phyloP scores from a whole-genome alignment of 2,888 invertebrate genomes.

The Himalopsyche anomala region DNA sequence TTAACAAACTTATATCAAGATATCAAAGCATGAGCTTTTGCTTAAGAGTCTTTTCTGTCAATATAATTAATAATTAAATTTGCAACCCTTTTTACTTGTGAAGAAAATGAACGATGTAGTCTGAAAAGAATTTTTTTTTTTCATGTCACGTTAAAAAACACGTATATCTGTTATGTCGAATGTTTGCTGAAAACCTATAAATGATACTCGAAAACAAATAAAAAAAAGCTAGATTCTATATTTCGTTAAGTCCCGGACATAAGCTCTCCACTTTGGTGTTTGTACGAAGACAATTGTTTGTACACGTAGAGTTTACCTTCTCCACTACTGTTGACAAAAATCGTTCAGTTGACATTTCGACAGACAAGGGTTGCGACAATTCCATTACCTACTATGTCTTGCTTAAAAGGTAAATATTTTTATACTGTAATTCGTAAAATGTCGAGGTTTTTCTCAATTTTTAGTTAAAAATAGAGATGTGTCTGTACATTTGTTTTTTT shows the following conservation, averaged over 20 bases:
- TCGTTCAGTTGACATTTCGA: constrained; percentile 45
- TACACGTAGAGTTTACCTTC: constrained; percentile 55
- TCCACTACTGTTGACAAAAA: constrained; percentile 54
- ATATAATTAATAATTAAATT: too few relatives aligned
- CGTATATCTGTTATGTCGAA: background rate
- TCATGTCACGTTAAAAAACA: too few relatives aligned
- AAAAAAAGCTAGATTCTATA: constrained; percentile 47
- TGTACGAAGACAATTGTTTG: constrained; percentile 59
- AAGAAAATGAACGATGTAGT: too few relatives aligned
- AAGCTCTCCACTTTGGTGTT: constrained; percentile 56
- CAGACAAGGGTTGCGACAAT: constrained; percentile 41
- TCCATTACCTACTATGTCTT: constrained; percentile 26
- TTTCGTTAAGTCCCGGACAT: constrained; percentile 36
- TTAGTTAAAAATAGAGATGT: background rate
- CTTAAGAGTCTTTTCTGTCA: too few relatives aligned
- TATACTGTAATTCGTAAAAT: constrained; percentile 21
- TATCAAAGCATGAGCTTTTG: too few relatives aligned
- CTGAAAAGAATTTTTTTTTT: too few relatives aligned
- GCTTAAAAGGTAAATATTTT: constrained; percentile 28
- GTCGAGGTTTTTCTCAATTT: constrained; percentile 7
- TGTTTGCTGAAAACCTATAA: background rate
- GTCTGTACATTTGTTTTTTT: background rate
- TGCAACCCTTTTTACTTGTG: too few relatives aligned
- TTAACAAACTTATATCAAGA: too few relatives aligned
- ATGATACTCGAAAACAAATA: constrained; percentile 52